These are phyloP conservation scores for Drosophila kepulauana DNA, from an alignment of 1,140 invertebrate genomes.

Conservation along the genomic window DNA sequence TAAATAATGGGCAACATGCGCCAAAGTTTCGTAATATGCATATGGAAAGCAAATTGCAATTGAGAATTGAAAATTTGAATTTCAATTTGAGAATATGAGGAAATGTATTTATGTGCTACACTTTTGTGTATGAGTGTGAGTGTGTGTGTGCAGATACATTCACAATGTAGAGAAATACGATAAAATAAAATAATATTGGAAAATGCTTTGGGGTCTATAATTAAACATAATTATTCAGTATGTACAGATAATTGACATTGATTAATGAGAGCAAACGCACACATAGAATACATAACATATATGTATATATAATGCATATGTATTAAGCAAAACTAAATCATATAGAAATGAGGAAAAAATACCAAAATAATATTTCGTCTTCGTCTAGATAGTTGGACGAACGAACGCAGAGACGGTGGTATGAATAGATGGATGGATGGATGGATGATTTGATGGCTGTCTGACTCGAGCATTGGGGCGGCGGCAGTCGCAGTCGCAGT, in stretches of 20 bases:
- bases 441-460: constrained; percentile 23
- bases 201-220: constrained; percentile 79
- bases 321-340: constrained; percentile 68
- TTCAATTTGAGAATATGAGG: constrained; percentile 5
- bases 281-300: constrained; percentile 16
- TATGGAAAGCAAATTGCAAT: constrained; percentile 57
- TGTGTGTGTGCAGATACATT: constrained; percentile 1
- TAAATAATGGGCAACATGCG: constrained; percentile 62
- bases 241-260: constrained; percentile 84
- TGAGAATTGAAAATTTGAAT: constrained; percentile 8
- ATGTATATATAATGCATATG: not conserved
- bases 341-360: constrained; percentile 63
- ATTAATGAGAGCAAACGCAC: constrained; percentile 80
- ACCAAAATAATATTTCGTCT: constrained; percentile 80
- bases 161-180: constrained; percentile 28
- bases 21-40: constrained; percentile 49
- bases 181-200: constrained; percentile 73
- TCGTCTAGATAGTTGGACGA: constrained; percentile 49
- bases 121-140: too few relatives aligned
- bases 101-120: not conserved
- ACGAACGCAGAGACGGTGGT: constrained; percentile 35
- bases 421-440: constrained; percentile 36
- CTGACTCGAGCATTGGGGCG: constrained; percentile 55
- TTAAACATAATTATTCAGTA: constrained; percentile 84
- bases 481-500: constrained; percentile 22